A percentile compares a stretch with the other conserved stretches of the same genome.
phyloP scores from a whole-genome alignment of 1,140 invertebrate species.

The Drosophila mojavensis region DNA sequence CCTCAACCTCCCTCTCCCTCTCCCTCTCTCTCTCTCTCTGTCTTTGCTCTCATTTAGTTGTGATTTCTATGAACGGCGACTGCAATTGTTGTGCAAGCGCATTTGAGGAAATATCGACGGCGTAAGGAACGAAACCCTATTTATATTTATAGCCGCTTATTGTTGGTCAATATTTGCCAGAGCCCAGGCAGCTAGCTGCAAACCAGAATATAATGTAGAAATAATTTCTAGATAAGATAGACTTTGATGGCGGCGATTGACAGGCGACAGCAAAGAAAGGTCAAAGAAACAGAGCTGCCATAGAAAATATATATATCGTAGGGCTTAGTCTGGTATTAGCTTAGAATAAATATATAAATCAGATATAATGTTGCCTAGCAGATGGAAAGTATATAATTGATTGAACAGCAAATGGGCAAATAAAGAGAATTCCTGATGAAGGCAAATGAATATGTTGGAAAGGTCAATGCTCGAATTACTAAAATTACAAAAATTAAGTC shows the following conservation, averaged over 20 bases:
- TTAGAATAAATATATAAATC: no score
- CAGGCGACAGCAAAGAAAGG: not conserved
- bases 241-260: not conserved
- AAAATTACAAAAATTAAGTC: no score
- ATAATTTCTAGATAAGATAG: constrained; percentile 40
- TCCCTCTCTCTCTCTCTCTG: not conserved
- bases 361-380: no score
- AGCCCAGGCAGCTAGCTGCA: not conserved
- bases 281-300: not conserved
- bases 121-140: constrained; percentile 17
- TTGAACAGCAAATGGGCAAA: no score
- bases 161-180: constrained; percentile 41
- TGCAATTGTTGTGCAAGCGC: constrained; percentile 45
- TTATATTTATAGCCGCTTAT: constrained; percentile 23
- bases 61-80: constrained; percentile 43
- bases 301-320: no score
- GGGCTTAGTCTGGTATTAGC: no score
- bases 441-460: no score
- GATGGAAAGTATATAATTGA: no score
- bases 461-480: no score
- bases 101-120: constrained; percentile 10
- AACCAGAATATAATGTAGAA: constrained; percentile 52
- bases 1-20: not conserved
- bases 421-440: no score
- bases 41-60: not conserved